phyloP scores from a whole-genome alignment of 2,113 vertebrate genomes.

The Sorex fumeus region DNA sequence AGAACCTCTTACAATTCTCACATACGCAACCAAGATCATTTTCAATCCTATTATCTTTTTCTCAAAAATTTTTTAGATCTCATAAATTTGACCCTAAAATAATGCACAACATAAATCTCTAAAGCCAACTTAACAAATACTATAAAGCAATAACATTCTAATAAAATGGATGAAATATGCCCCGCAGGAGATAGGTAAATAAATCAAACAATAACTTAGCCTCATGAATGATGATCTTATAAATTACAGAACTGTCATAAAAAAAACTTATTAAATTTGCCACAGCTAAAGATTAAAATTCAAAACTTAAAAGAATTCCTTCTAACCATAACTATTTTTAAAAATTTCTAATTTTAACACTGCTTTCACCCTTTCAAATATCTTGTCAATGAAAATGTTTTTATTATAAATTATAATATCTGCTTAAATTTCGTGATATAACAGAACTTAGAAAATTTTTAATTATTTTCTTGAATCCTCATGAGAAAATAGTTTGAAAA shows the following conservation, averaged over 20 bases:
- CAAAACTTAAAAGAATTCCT: neutral
- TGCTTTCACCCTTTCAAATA: neutral
- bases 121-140: constrained; percentile 67
- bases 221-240: constrained; percentile 69
- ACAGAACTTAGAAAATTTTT: constrained; percentile 32
- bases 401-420: constrained; percentile 39
- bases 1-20: neutral
- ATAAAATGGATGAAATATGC: constrained; percentile 77
- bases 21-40: constrained; percentile 22
- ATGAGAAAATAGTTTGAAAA: constrained; percentile 46
- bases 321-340: constrained; percentile 55
- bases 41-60: constrained; percentile 67
- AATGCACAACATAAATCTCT: constrained; percentile 71
- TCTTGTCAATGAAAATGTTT: neutral
- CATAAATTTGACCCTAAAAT: constrained; percentile 4
- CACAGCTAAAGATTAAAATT: constrained; percentile 66
- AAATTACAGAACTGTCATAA: constrained; percentile 63
- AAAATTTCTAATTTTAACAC: neutral
- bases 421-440: neutral
- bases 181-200: constrained; percentile 62
- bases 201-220: constrained; percentile 59
- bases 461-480: constrained; percentile 2
- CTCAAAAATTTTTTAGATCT: constrained; percentile 69
- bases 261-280: constrained; percentile 62
- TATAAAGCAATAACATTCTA: constrained; percentile 70